These are phyloP conservation scores for Nannospalax galili DNA, from an alignment of 2,113 vertebrate species.

Conservation along the genomic window DNA sequence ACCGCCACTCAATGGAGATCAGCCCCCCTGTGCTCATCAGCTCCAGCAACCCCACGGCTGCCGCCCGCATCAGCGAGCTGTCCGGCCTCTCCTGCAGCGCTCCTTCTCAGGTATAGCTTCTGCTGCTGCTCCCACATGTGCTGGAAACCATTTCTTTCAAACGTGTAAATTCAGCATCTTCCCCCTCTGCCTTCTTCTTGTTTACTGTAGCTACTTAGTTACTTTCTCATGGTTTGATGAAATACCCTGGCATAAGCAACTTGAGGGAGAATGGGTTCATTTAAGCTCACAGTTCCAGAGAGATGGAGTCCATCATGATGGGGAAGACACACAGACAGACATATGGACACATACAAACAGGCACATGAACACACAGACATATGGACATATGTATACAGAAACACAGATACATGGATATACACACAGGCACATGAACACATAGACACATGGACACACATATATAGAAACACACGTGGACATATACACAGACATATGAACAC, in stretches of 20 bases:
- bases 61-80: slow-evolving; percentile 96
- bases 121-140: no score
- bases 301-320: background rate
- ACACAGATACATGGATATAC: no score
- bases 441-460: no score
- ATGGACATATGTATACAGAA: no score
- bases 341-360: rapidly evolving
- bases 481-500: no score
- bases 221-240: background rate
- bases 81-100: slow-evolving; percentile 96
- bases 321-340: background rate
- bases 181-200: background rate
- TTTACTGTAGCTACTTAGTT: background rate
- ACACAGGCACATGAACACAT: background rate
- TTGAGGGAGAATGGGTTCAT: background rate
- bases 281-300: background rate
- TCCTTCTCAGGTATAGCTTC: slow-evolving; percentile 90
- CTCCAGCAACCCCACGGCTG: slow-evolving; percentile 97
- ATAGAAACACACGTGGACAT: no score
- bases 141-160: background rate
- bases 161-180: background rate
- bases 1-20: slow-evolving; percentile 99
- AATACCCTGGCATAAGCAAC: background rate
- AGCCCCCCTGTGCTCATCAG: slow-evolving; percentile 99
- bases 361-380: no score